A percentile compares a stretch with the other conserved stretches of the same genome.
Conservation (phyloP, 2,797 vertebrate genomes). For the Bovichtus diacanthus region DNA sequence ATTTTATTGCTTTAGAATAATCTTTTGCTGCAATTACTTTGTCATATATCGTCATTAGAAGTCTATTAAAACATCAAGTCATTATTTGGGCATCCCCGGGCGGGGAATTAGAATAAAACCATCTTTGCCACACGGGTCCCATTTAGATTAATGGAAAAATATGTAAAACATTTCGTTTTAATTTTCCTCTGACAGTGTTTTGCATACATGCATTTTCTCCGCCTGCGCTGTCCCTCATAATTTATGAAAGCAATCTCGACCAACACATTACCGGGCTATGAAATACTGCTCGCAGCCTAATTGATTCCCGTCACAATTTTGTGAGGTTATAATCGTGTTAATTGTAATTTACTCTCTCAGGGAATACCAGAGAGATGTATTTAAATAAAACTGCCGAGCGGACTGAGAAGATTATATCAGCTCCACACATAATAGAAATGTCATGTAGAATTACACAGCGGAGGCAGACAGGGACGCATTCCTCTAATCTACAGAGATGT, state of each 20-base stretch:
- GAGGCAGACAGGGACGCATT: constrained; percentile 54
- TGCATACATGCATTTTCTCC: constrained; percentile 84
- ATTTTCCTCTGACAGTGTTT: constrained; percentile 88
- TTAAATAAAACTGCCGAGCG: constrained; percentile 85
- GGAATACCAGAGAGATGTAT: constrained; percentile 85
- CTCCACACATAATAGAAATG: constrained; percentile 83
- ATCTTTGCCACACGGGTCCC: constrained; percentile 90
- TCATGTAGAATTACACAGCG: constrained; percentile 82
- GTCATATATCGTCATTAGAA: constrained; percentile 90
- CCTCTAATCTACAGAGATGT: constrained; percentile 68
- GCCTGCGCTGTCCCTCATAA: constrained; percentile 88
- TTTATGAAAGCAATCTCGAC: constrained; percentile 92
- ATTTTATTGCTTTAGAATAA: constrained; percentile 83
- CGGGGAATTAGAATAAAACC: constrained; percentile 92
- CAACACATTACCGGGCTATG: constrained; percentile 81
- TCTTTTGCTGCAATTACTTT: constrained; percentile 87
- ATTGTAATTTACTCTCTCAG: constrained; percentile 92
- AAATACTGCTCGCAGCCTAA: constrained; percentile 90
- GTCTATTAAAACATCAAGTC: constrained; percentile 95
- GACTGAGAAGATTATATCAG: constrained; percentile 81
- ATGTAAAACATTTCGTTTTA: constrained; percentile 92
- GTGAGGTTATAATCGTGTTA: constrained; percentile 95
- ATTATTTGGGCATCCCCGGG: constrained; percentile 87
- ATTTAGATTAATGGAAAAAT: constrained; percentile 98
- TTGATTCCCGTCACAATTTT: constrained; percentile 94